A percentile compares a stretch with the other conserved stretches of the same genome.
Conservation (phyloP, 2,113 vertebrate genomes). For the Chascanopsetta lugubris region DNA sequence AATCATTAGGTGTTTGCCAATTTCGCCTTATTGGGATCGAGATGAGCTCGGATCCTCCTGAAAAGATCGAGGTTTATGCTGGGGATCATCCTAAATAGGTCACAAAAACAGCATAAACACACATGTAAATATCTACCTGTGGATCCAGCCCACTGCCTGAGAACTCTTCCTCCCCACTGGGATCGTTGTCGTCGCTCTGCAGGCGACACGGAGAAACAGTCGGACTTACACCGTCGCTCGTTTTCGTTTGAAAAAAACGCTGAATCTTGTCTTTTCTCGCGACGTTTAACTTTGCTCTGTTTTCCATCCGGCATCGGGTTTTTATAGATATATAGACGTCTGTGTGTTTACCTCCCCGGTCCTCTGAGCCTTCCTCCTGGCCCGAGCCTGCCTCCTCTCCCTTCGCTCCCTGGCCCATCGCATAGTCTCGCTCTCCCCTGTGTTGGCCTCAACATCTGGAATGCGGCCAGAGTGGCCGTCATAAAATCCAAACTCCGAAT, state of each 20-base stretch:
- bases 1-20: too few species aligned
- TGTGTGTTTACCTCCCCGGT: conserved; percentile 66
- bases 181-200: conserved; percentile 80
- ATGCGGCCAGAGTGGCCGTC: conserved; percentile 34
- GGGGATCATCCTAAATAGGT: background rate
- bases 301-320: background rate
- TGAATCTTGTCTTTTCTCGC: background rate
- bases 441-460: conserved; percentile 73
- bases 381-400: conserved; percentile 77
- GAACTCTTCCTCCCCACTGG: conserved; percentile 78
- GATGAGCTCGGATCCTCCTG: background rate
- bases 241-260: background rate
- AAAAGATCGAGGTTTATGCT: background rate
- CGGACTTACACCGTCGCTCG: background rate
- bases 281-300: background rate
- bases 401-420: conserved; percentile 71
- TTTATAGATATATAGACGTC: conserved; percentile 6
- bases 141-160: conserved; percentile 73
- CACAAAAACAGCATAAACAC: background rate
- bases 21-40: too few species aligned
- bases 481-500: conserved; percentile 29
- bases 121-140: conserved; percentile 68
- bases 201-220: conserved; percentile 23
- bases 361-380: conserved; percentile 76
- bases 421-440: conserved; percentile 77